Base-by-base conservation (phyloP, 2,888 invertebrate species). In the Spatulosminthurus flaviceps region DNA sequence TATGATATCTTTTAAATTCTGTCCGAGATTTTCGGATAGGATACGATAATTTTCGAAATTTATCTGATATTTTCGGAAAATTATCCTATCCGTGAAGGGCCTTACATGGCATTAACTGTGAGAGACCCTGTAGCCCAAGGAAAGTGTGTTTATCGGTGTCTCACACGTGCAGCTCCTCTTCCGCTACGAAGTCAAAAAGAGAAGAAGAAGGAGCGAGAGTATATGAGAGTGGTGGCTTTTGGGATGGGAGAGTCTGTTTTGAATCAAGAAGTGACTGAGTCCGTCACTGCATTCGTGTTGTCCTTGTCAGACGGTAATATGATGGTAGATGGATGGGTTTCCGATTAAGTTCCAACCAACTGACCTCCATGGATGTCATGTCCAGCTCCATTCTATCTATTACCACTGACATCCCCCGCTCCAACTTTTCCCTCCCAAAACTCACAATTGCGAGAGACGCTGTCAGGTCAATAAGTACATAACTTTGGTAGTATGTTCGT, bases 241-340 rank as follows among this genome's bases (percentile, higher is more conserved):
- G 5, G 51, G 16, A 60, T 4, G 26, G 34, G 70, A 70, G 69
- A 70, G n/a, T 24, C 64, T 42, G 75, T 75, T 75, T 75, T 75
- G 75, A 75, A 75, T 75, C 29, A 34, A 61, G 41, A 64, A 75
- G 75, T 75, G 75, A 60, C 29, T n/a, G 51, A 28, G 28, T 28
- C 34, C 34, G 34, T 11, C 9, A 28, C 24, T 75, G 41, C 34
- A 75, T 64, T 64, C 41, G 66, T 75, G 75, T 41, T 75, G 66
- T 64, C 66, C 1, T 64, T 61, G 41, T 34, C 64, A 64, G 75
- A 75, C 64, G 64, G 75, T 75, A 75, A 75, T 75, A 75, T 75
- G 75, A 75, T 75, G 61, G 64, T 34, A 75, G 75, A 75, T 75
- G 61, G 75, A 75, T 75, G 64, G 75, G 61, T 75, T 75, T 75